Base-by-base conservation (phyloP, 2,113 vertebrate genomes). In the Cynoglossus semilaevis region DNA sequence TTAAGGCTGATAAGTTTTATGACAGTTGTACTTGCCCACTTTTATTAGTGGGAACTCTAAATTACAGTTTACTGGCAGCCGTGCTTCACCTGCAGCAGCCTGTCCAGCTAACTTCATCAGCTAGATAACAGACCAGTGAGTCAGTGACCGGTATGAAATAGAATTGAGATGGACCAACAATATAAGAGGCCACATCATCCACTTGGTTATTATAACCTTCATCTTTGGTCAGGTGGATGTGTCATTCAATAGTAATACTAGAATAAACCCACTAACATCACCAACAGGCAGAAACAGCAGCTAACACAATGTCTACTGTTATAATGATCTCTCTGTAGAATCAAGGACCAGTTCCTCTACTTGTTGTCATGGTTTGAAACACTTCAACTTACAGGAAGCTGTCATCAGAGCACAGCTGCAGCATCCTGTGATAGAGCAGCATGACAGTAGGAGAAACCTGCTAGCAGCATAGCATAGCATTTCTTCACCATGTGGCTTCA, bases 391-490 rank as follows among this genome's bases (percentile, higher is more conserved):
- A 60, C 34, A 36, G 69, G 66, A 79, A 71, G 66, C 56, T 54
- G 36, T 52, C 67, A 76, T 54, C 38, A 14, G 37, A 70, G 45
- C 34, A 34, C 58, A 76, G 72, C 71, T 67, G 62, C 41, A 51
- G 19, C 11, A 48, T 54, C 45, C 49, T 48, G 58, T 61, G 62
- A 67, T 45, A 50, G 67, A 11, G 12, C 35, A 67, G 29, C 53
- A 15, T 43, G 44, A 50, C 19, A 14, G 19, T 36, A 51, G 50
- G 29, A 16, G 3, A 51, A 15, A 15, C 41, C 48, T 36, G 16
- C 13, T 1, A 29, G 37, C 12, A 41, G 35, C 14, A 1, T 3
- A 15, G 37, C 16, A 41, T n/a, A 63, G 17, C 29, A 15, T 15
- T 17, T 52, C 15, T 45, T 40, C 5, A 22, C 14, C 22, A 9